Evolutionary conservation across 1,140 invertebrate species (phyloP).

Genomic region (Heliconius congener): DNA sequence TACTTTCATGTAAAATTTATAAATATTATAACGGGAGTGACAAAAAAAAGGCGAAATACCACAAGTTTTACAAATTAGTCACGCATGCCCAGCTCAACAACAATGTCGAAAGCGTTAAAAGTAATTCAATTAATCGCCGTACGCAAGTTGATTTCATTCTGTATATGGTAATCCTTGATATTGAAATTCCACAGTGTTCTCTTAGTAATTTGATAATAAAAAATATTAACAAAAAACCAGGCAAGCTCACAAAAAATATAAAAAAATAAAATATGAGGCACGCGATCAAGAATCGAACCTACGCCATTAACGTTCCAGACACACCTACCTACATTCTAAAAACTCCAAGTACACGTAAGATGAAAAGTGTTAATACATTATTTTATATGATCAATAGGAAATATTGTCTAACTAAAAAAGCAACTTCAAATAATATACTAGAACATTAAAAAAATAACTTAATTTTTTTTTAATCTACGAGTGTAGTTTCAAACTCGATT

Average conservation of each 20-base stretch:
- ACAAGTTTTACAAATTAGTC: conserved; percentile 9
- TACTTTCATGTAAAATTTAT: background rate
- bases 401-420: no score
- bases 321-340: conserved; percentile 64
- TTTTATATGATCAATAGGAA: background rate
- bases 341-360: conserved; percentile 44
- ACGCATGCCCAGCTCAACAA: background rate
- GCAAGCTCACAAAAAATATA: conserved; percentile 32
- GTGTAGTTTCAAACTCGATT: no score
- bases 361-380: background rate
- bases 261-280: conserved; percentile 55
- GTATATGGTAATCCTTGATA: conserved; percentile 28
- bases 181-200: conserved; percentile 39
- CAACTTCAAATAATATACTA: no score
- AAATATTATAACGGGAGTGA: background rate
- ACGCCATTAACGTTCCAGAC: conserved; percentile 63
- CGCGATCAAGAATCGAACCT: conserved; percentile 66
- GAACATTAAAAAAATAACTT: no score
- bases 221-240: conserved; percentile 33
- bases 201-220: conserved; percentile 28
- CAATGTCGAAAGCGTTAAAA: conserved; percentile 14
- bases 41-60: background rate
- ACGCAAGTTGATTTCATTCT: background rate
- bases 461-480: no score
- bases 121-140: conserved; percentile 17